Percentiles rank a stretch among this genome's conserved stretches.
phyloP scores from a whole-genome alignment of 2,888 invertebrate species.

The Luffia ferchaultella region DNA sequence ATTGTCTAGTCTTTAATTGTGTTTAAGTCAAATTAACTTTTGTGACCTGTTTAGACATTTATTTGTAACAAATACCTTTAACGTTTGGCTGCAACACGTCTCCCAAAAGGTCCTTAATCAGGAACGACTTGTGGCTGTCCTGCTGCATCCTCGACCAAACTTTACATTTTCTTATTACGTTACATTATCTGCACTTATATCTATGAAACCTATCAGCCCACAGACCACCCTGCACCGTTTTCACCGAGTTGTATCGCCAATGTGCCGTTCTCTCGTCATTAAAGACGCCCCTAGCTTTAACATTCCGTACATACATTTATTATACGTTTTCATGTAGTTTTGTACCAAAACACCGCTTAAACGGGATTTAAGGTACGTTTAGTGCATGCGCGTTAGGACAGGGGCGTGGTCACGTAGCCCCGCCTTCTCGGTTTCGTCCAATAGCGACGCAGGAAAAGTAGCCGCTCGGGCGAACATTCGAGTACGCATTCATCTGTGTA shows the following conservation, averaged over 20 bases:
- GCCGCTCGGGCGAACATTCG: constrained; percentile 42
- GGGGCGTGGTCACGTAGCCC: constrained; percentile 36
- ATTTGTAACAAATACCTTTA: no score
- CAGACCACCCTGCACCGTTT: constrained; percentile 36
- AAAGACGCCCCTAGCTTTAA: constrained; percentile 37
- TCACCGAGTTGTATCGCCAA: constrained; percentile 34
- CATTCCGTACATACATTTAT: constrained; percentile 59
- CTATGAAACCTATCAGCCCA: constrained; percentile 10
- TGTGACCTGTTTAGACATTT: no score
- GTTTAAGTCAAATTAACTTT: no score
- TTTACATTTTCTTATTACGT: constrained; percentile 8
- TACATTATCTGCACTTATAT: neutral
- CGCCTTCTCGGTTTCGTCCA: constrained; percentile 31
- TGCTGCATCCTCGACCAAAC: constrained; percentile 54
- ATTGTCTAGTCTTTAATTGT: no score
- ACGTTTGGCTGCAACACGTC: constrained; percentile 68
- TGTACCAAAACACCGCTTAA: constrained; percentile 64
- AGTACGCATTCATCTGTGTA: constrained; percentile 32
- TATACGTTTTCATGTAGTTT: constrained; percentile 65
- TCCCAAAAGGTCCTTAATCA: constrained; percentile 84
- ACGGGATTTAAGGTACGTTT: constrained; percentile 58
- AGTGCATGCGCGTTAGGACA: constrained; percentile 47
- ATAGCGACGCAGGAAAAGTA: constrained; percentile 31
- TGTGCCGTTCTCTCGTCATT: constrained; percentile 52
- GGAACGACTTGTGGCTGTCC: constrained; percentile 79